phyloP scores from a whole-genome alignment of 2,113 vertebrate species.

The Hucho hucho region DNA sequence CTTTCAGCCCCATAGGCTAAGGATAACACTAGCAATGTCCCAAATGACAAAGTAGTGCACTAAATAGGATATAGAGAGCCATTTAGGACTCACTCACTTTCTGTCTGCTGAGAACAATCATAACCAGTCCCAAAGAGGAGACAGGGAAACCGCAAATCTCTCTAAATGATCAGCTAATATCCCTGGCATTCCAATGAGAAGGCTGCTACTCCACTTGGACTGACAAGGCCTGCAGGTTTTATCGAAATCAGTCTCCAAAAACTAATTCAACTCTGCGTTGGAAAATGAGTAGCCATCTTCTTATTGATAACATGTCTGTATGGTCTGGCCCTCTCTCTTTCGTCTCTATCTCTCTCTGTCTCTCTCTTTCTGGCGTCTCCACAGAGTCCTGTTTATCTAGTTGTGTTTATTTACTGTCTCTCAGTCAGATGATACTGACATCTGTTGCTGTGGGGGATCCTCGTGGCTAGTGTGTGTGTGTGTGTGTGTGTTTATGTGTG shows the following conservation, averaged over 20 bases:
- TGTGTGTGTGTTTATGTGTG: neutral
- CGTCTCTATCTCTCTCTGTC: no score
- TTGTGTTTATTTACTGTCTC: slow-evolving; percentile 9
- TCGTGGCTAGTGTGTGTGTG: neutral
- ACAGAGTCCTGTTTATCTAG: slow-evolving; percentile 8
- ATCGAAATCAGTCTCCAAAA: no score
- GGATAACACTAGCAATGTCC: neutral
- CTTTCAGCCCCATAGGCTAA: neutral
- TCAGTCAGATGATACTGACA: slow-evolving; percentile 18
- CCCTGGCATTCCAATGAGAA: no score
- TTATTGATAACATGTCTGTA: neutral
- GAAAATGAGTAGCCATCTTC: no score
- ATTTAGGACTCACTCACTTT: no score
- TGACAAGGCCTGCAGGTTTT: no score
- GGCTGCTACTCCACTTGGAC: no score
- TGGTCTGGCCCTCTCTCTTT: neutral
- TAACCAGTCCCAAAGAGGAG: neutral
- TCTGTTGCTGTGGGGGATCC: slow-evolving; percentile 10
- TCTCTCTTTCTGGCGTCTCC: neutral
- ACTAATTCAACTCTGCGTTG: no score
- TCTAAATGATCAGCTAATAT: neutral
- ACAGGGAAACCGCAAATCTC: neutral
- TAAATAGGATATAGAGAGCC: no score
- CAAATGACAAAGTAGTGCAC: no score
- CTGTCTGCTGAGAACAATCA: neutral